Conservation (phyloP, 2,797 vertebrate species). For the Chaunax sp. region DNA sequence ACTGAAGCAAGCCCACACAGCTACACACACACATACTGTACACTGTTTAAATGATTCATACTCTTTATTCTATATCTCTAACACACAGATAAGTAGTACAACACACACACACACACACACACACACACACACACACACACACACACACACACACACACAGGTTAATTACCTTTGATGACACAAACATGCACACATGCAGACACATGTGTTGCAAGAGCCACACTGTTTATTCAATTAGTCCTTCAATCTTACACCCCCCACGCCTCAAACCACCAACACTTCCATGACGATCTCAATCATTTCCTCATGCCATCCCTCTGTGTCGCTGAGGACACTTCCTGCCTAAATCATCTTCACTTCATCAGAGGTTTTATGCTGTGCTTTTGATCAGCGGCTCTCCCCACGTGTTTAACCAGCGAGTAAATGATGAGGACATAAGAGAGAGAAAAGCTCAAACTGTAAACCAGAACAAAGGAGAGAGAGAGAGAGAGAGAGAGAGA, state of each 20-base stretch:
- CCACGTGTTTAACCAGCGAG: too few relatives aligned
- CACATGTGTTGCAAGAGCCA: too few relatives aligned
- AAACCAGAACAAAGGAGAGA: neutral
- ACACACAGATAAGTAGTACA: neutral
- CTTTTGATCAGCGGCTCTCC: constrained; percentile 67
- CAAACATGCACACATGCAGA: constrained; percentile 1
- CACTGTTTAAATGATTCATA: constrained; percentile 27
- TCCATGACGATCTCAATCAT: constrained; percentile 69
- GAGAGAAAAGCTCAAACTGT: too few relatives aligned
- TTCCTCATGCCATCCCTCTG: constrained; percentile 46
- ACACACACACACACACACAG: constrained; percentile 34
- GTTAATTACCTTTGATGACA: too few relatives aligned
- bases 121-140: constrained; percentile 19
- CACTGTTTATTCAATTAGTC: constrained; percentile 53
- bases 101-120: constrained; percentile 1
- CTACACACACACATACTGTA: constrained; percentile 19
- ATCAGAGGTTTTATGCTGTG: constrained; percentile 37
- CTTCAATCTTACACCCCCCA: constrained; percentile 9
- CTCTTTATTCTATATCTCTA: too few relatives aligned
- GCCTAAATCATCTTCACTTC: constrained; percentile 50
- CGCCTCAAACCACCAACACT: constrained; percentile 39
- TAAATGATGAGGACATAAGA: constrained; percentile 43
- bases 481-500: constrained; percentile 5
- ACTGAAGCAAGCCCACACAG: too few relatives aligned
- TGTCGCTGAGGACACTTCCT: constrained; percentile 54